These are phyloP conservation scores for Thalassoma bifasciatum DNA, from an alignment of 2,113 vertebrate species.

Conservation along the genomic window DNA sequence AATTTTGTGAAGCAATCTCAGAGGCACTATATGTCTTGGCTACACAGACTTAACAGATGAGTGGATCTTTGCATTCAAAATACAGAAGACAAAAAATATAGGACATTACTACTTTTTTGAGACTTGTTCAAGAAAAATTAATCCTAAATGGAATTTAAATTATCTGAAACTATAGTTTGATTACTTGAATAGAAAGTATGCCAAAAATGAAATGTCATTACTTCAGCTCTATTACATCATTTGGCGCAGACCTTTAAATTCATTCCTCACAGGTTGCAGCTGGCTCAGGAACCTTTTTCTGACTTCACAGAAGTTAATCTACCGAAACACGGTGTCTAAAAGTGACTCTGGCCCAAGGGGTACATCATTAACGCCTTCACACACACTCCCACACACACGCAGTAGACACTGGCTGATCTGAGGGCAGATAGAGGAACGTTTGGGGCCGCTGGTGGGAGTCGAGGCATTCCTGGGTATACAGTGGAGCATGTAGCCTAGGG, in stretches of 20 bases:
- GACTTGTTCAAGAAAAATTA: too few relatives aligned
- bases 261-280: conserved; percentile 40
- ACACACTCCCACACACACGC: conserved; percentile 5
- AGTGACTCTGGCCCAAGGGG: conserved; percentile 45
- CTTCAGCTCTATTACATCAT: conserved; percentile 15
- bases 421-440: conserved; percentile 64
- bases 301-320: conserved; percentile 33
- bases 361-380: conserved; percentile 47
- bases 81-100: too few relatives aligned
- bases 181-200: not conserved
- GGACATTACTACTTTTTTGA: too few relatives aligned
- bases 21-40: too few relatives aligned
- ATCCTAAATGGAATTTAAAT: not conserved
- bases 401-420: conserved; percentile 54
- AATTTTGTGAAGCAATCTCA: too few relatives aligned
- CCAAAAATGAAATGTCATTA: not conserved
- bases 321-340: conserved; percentile 48
- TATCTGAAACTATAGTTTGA: not conserved
- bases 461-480: conserved; percentile 68
- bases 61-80: too few relatives aligned
- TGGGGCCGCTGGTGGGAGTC: conserved; percentile 55
- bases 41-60: too few relatives aligned
- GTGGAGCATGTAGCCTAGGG: conserved; percentile 62
- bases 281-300: conserved; percentile 29
- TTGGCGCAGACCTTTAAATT: conserved; percentile 17